Percentiles rank a stretch among this genome's conserved stretches.
phyloP scores from a whole-genome alignment of 1,140 invertebrate species.

The Neodiprion fabricii region DNA sequence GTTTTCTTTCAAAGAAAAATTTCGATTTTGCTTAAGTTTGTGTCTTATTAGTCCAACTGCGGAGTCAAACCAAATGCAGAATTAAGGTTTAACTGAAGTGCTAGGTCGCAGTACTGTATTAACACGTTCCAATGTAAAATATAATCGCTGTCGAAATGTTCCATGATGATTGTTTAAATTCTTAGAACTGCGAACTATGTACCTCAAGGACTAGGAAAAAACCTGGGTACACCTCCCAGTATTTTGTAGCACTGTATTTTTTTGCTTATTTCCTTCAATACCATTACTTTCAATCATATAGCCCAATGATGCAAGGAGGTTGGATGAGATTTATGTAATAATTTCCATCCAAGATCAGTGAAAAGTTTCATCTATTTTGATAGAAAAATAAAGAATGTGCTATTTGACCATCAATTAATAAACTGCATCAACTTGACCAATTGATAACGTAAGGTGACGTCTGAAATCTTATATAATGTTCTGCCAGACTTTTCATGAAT shows the following conservation, averaged over 20 bases:
- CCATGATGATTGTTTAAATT: background rate
- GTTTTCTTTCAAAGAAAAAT: background rate
- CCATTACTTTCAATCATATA: too few species aligned
- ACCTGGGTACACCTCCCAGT: background rate
- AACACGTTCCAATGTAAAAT: slow-evolving; percentile 36
- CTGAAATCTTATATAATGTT: too few species aligned
- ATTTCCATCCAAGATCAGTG: too few species aligned
- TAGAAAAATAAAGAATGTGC: too few species aligned
- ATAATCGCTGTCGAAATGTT: slow-evolving; percentile 15
- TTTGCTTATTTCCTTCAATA: too few species aligned
- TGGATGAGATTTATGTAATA: too few species aligned
- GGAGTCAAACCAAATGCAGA: too few species aligned
- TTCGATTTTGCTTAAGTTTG: background rate
- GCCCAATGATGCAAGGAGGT: too few species aligned
- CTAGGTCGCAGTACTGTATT: slow-evolving; percentile 24
- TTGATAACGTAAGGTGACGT: too few species aligned
- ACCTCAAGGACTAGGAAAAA: background rate
- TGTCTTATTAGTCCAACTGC: background rate
- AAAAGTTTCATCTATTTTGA: too few species aligned
- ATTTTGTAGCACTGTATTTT: slow-evolving; percentile 5
- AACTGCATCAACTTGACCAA: too few species aligned
- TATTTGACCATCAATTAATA: too few species aligned
- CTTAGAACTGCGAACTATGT: background rate
- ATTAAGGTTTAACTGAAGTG: background rate
- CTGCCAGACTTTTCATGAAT: background rate